Conservation (phyloP, 2,888 invertebrate genomes). For the Epistrophella euchroma region DNA sequence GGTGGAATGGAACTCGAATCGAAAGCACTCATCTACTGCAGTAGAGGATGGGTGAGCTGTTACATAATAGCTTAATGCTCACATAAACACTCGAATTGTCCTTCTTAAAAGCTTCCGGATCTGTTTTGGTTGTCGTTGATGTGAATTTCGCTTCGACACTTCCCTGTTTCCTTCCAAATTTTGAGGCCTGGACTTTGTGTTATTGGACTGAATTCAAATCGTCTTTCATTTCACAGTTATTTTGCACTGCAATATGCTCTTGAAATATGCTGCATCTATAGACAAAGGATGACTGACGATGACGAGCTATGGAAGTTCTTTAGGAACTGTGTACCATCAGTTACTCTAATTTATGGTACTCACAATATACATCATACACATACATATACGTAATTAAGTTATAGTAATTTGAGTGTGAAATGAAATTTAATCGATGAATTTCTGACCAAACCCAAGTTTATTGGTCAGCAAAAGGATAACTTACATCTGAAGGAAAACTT, state of each 20-base stretch:
- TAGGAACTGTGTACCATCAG: background rate
- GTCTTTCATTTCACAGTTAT: slow-evolving; percentile 55
- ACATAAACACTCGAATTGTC: slow-evolving; percentile 65
- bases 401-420: background rate
- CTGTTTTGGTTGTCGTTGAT: slow-evolving; percentile 45
- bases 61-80: slow-evolving; percentile 60
- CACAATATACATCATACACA: background rate
- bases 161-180: background rate
- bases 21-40: slow-evolving; percentile 33
- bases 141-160: slow-evolving; percentile 22
- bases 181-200: background rate
- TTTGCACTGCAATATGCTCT: slow-evolving; percentile 13
- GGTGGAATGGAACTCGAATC: slow-evolving; percentile 20
- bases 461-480: slow-evolving; percentile 27
- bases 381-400: too few species aligned
- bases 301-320: background rate
- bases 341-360: background rate
- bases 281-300: background rate
- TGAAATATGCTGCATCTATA: slow-evolving; percentile 25
- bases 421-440: slow-evolving; percentile 34
- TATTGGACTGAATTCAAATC: slow-evolving; percentile 14
- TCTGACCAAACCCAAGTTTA: slow-evolving; percentile 30
- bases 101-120: slow-evolving; percentile 60
- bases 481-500: background rate
- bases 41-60: slow-evolving; percentile 12